Conservation (phyloP, 2,888 invertebrate species). For the Amiota communis region DNA sequence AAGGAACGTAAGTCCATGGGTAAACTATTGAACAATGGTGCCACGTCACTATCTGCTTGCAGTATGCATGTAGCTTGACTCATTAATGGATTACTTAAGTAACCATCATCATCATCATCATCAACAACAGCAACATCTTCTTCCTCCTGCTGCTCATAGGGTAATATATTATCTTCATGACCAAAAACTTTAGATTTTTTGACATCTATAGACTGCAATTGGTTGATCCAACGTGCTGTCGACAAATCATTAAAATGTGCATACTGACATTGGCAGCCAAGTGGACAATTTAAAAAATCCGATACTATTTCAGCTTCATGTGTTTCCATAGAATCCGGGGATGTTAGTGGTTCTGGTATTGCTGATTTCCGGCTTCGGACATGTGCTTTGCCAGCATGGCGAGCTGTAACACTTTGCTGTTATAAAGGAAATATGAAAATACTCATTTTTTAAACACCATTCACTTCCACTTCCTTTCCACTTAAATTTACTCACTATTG, state of each 20-base stretch:
- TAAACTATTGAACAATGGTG: slow-evolving; percentile 71
- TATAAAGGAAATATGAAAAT: not conserved
- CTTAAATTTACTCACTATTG: slow-evolving; percentile 6
- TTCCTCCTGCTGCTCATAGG: slow-evolving; percentile 36
- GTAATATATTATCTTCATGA: not conserved
- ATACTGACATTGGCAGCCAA: slow-evolving; percentile 76
- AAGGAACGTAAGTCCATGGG: slow-evolving; percentile 76
- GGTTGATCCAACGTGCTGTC: slow-evolving; percentile 75
- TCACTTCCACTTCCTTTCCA: too few relatives aligned
- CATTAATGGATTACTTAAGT: slow-evolving; percentile 72
- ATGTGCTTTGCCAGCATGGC: not conserved
- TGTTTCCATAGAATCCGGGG: slow-evolving; percentile 26
- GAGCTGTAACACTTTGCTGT: slow-evolving; percentile 20
- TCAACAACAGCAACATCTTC: slow-evolving; percentile 40
- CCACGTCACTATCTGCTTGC: slow-evolving; percentile 73
- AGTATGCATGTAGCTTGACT: slow-evolving; percentile 76
- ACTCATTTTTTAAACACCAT: not conserved
- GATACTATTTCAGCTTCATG: slow-evolving; percentile 49
- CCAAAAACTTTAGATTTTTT: slow-evolving; percentile 22
- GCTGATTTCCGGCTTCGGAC: slow-evolving; percentile 5
- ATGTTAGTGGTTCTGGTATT: not conserved
- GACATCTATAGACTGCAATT: slow-evolving; percentile 44
- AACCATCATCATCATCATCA: slow-evolving; percentile 64
- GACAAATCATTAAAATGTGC: slow-evolving; percentile 76
- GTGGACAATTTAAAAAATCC: slow-evolving; percentile 73